Evolutionary conservation across 1,140 invertebrate genomes (phyloP).

Genomic region (Ruditapes philippinarum): DNA sequence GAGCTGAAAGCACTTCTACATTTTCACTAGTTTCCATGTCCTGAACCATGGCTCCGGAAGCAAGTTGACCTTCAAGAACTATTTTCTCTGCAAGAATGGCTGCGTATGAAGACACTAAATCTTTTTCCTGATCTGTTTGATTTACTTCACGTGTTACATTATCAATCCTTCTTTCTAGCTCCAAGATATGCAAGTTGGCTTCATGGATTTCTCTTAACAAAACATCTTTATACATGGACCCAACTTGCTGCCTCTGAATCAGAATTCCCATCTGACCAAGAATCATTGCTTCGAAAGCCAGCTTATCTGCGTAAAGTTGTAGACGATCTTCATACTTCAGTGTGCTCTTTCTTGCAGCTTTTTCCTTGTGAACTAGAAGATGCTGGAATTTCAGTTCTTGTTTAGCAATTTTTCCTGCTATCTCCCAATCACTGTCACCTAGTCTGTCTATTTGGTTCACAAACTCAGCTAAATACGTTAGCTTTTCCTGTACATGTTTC

Average conservation of each 20-base stretch:
- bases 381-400: conserved; percentile 72
- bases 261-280: conserved; percentile 82
- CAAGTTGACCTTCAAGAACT: conserved; percentile 80
- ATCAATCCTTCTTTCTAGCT: conserved; percentile 78
- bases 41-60: conserved; percentile 73
- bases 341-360: conserved; percentile 44
- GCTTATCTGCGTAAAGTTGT: conserved; percentile 80
- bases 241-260: conserved; percentile 74
- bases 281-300: conserved; percentile 83
- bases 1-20: conserved; percentile 69
- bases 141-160: conserved; percentile 73
- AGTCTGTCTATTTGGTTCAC: conserved; percentile 77
- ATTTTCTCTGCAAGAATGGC: conserved; percentile 82
- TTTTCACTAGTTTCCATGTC: conserved; percentile 73
- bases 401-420: conserved; percentile 75
- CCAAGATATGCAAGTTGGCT: conserved; percentile 75
- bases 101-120: conserved; percentile 79
- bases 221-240: conserved; percentile 70
- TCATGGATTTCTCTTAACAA: conserved; percentile 79
- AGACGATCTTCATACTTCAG: conserved; percentile 78
- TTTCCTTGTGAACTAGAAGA: conserved; percentile 62
- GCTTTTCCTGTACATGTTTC: conserved; percentile 75
- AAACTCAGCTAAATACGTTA: conserved; percentile 77
- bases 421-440: conserved; percentile 77
- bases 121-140: conserved; percentile 64